Evolutionary conservation across 2,888 invertebrate species (phyloP), one percentile per base, ranked within the genome.

Genomic region (Dioctria rufipes): DNA sequence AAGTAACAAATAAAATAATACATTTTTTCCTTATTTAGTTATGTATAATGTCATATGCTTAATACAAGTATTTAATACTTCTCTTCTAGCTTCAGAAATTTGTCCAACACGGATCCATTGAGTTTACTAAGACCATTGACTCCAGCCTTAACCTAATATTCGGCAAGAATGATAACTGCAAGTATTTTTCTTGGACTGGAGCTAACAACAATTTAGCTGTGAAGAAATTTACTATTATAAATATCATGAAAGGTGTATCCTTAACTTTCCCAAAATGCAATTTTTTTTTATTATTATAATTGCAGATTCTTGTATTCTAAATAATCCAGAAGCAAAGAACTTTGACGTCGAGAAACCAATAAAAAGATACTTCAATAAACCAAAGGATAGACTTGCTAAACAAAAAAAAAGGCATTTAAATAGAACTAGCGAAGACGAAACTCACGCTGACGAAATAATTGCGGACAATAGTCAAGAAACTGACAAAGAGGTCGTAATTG

Each of bases 61-160:
- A n/a, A n/a, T n/a, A n/a, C n/a, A 54, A 11, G 54, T 4, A 54
- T 54, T 54, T 54, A 4, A 11, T 54, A 5, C n/a, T 5, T 5
- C 54, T 11, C n/a, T 11, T 54, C n/a, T 54, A 54, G 54, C 9
- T 54, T 54, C 54, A 54, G 54, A 54, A 54, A 54, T 54, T 54
- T 54, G 4, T 5, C n/a, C 54, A 54, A 11, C 6, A 54, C n/a
- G 54, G 54, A 54, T 54, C 54, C 9, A 54, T 54, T 4, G 54
- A 54, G n/a, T 54, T 54, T 54, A 54, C 54, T 5, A 54, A 11
- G 3, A 54, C 11, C 6, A 54, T 54, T 11, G n/a, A 54, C n/a
- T 4, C 54, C 6, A 54, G n/a, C 11, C 54, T 54, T 4, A 11
- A 54, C n/a, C 54, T 54, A 54, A 54, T 54, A 54, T 54, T 54